A percentile compares a stretch with the other conserved stretches of the same genome.
phyloP scores from a whole-genome alignment of 2,888 invertebrate genomes.

The Nomada fabriciana region DNA sequence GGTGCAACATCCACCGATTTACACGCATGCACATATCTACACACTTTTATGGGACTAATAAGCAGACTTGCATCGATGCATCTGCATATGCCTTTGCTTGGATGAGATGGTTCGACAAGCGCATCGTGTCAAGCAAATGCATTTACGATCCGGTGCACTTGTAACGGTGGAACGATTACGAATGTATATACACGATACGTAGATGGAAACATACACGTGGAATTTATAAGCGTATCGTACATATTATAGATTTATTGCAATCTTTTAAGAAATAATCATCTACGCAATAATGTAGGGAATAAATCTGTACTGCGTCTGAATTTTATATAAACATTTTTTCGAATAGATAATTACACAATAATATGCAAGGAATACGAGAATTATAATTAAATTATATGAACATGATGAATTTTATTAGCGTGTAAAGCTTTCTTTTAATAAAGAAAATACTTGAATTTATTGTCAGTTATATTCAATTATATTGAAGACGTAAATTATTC shows the following conservation, averaged over 20 bases:
- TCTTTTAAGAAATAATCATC: neutral
- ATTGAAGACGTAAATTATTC: too few relatives aligned
- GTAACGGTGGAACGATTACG: conserved; percentile 10
- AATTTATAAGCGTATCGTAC: neutral
- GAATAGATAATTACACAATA: too few relatives aligned
- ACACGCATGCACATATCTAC: neutral
- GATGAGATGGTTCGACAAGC: conserved; percentile 7
- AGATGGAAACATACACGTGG: neutral
- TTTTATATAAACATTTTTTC: too few relatives aligned
- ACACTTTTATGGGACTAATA: conserved; percentile 30
- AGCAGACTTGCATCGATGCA: conserved; percentile 7
- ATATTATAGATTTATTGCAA: neutral
- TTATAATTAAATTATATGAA: too few relatives aligned
- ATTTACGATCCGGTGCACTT: conserved; percentile 39
- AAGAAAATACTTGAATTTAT: too few relatives aligned
- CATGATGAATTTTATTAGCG: neutral
- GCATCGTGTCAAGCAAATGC: conserved; percentile 21
- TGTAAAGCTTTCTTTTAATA: neutral
- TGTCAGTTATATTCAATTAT: too few relatives aligned
- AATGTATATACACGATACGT: neutral
- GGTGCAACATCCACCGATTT: conserved; percentile 50
- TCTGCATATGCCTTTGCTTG: conserved; percentile 1
- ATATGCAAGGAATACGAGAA: too few relatives aligned
- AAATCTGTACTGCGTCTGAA: too few relatives aligned
- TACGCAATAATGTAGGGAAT: too few relatives aligned